phyloP scores from a whole-genome alignment of 2,113 vertebrate species.

The Haemorhous mexicanus region DNA sequence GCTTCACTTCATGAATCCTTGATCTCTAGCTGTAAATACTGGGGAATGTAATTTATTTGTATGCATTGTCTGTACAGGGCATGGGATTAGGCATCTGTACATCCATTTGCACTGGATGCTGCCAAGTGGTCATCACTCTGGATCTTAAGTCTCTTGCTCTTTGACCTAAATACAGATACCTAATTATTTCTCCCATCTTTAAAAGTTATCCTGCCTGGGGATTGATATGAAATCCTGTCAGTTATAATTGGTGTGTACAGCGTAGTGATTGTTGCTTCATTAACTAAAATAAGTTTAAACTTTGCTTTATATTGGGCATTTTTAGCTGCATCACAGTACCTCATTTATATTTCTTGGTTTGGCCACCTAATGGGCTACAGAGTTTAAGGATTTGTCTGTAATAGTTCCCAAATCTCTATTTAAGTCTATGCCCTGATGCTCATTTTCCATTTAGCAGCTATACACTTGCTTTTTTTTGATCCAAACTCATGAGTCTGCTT shows the following conservation, averaged over 20 bases:
- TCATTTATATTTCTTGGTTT: constrained; percentile 3
- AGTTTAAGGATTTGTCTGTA: neutral
- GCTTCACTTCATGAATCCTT: neutral
- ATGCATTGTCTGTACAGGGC: neutral
- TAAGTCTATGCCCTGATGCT: neutral
- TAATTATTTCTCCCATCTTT: neutral
- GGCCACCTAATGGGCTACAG: neutral
- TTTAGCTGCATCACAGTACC: neutral
- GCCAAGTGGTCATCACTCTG: neutral
- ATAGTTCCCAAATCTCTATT: neutral
- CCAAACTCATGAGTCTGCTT: neutral
- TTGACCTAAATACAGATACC: neutral
- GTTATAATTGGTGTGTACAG: neutral
- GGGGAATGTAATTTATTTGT: neutral
- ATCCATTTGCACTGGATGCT: neutral
- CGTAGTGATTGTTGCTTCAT: neutral
- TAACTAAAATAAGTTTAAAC: neutral
- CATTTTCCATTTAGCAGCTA: constrained; percentile 1
- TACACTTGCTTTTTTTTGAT: neutral
- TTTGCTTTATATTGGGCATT: neutral
- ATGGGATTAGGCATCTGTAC: neutral
- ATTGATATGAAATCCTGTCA: neutral
- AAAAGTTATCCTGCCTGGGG: neutral
- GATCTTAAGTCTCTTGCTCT: neutral
- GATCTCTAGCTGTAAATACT: neutral